These are phyloP conservation scores for Pteropus rufus DNA, from an alignment of 2,797 vertebrate species.

Conservation along the genomic window DNA sequence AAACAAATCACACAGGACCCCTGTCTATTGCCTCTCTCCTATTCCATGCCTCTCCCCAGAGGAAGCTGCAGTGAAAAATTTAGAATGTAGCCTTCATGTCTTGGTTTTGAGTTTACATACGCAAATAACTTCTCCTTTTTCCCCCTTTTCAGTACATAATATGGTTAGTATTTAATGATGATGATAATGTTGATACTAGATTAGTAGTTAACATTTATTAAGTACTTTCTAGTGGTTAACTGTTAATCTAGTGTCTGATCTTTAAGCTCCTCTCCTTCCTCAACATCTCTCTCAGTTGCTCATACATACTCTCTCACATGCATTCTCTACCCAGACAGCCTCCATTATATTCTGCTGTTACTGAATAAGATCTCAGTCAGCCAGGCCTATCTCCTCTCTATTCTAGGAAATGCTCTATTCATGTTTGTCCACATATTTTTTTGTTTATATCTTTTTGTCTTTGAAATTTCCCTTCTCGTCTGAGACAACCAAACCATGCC, in stretches of 20 bases:
- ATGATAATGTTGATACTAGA: background rate
- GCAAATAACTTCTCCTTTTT: background rate
- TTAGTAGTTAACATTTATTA: constrained; percentile 4
- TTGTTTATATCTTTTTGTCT: background rate
- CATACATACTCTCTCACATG: background rate
- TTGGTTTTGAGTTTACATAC: background rate
- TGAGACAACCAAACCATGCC: background rate
- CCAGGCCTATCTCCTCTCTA: background rate
- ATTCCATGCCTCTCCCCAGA: background rate
- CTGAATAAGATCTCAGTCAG: background rate
- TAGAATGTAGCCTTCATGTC: background rate
- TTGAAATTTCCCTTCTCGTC: background rate
- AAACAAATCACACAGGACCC: background rate
- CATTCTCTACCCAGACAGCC: background rate
- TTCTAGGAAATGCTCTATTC: background rate
- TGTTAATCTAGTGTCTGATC: background rate
- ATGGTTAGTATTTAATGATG: background rate
- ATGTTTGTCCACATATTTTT: background rate
- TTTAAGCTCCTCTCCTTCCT: background rate
- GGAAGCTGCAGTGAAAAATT: background rate
- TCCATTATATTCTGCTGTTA: background rate
- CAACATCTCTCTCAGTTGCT: background rate
- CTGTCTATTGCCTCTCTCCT: background rate
- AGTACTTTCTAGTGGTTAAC: background rate
- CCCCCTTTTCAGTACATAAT: background rate